Evolutionary conservation across 2,113 vertebrate species (phyloP).

Genomic region (Empidonax alnorum): DNA sequence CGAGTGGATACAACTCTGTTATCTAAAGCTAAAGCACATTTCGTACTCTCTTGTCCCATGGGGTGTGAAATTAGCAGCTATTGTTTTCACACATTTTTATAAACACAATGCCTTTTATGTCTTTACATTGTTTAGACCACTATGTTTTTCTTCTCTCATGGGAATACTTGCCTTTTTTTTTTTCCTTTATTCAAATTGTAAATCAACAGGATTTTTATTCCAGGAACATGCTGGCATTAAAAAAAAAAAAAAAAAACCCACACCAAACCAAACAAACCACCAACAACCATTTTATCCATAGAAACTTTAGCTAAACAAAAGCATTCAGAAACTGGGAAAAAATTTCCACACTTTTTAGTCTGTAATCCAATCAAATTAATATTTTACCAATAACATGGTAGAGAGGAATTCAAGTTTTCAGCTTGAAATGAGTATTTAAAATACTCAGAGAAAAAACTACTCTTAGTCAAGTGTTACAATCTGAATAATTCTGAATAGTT

Average conservation of each 20-base stretch:
- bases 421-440: slow-evolving; percentile 29
- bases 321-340: background rate
- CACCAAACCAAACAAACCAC: background rate
- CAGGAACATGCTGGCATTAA: background rate
- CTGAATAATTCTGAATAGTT: background rate
- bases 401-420: background rate
- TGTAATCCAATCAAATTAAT: background rate
- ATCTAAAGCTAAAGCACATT: slow-evolving; percentile 82
- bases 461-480: background rate
- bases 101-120: slow-evolving; percentile 80
- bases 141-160: slow-evolving; percentile 63
- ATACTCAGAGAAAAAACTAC: background rate
- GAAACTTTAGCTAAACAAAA: slow-evolving; percentile 35
- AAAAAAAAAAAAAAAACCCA: background rate
- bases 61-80: slow-evolving; percentile 84
- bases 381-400: background rate
- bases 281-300: background rate
- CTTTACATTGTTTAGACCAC: slow-evolving; percentile 70
- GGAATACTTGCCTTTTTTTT: slow-evolving; percentile 24
- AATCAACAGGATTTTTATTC: slow-evolving; percentile 69
- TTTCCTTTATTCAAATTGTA: slow-evolving; percentile 68
- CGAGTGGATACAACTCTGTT: slow-evolving; percentile 72
- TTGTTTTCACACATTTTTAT: slow-evolving; percentile 79
- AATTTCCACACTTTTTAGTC: background rate
- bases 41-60: slow-evolving; percentile 72